phyloP scores from a whole-genome alignment of 23 tunicate genomes.

The Ascidia mentula region DNA sequence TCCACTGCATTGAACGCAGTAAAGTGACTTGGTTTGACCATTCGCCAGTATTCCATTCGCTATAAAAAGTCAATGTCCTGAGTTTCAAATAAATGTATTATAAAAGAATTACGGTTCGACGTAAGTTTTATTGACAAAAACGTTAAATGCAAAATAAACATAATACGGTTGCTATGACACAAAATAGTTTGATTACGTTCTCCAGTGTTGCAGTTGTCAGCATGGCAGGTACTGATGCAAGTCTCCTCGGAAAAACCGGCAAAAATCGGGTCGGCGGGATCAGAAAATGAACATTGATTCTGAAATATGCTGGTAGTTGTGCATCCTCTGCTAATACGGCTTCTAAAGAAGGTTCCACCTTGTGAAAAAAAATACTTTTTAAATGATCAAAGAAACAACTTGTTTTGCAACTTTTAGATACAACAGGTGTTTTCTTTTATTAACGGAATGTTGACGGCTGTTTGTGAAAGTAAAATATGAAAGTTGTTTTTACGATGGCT shows the following conservation, averaged over 20 bases:
- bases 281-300: conserved; percentile 36
- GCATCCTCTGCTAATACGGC: conserved; percentile 30
- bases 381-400: no score
- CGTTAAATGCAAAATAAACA: no score
- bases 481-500: no score
- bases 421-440: no score
- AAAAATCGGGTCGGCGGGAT: not conserved
- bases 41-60: not conserved
- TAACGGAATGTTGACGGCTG: no score
- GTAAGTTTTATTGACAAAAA: no score
- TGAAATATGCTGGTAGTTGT: conserved; percentile 21
- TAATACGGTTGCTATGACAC: not conserved
- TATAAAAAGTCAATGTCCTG: not conserved
- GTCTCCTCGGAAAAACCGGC: conserved; percentile 30
- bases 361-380: conserved; percentile 6
- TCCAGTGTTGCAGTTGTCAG: conserved; percentile 43
- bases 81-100: no score
- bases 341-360: conserved; percentile 25
- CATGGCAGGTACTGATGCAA: conserved; percentile 46
- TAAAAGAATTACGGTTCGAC: no score
- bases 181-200: conserved; percentile 14
- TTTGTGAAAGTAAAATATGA: not conserved
- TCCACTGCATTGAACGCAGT: not conserved
- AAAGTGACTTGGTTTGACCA: not conserved
- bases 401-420: no score